phyloP scores from a whole-genome alignment of 1,140 invertebrate species.

The honey bee (Apis mellifera) region DNA sequence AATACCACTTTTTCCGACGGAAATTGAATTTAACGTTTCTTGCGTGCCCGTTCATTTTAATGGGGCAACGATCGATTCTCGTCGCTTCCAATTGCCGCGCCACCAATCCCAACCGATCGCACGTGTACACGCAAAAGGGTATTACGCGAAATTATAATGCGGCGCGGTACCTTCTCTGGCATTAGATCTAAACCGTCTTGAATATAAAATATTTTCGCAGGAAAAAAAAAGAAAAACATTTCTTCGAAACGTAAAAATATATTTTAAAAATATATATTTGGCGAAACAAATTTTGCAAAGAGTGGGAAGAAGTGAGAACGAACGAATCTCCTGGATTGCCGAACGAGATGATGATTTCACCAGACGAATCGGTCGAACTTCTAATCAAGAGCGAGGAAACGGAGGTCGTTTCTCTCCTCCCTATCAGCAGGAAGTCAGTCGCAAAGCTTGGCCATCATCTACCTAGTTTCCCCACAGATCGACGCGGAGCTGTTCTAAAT shows the following conservation, averaged over 20 bases:
- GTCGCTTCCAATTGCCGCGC: conserved; percentile 11
- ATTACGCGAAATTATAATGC: conserved; percentile 19
- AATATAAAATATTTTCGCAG: background rate
- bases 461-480: conserved; percentile 35
- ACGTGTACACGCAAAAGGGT: background rate
- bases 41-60: conserved; percentile 34
- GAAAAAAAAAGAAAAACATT: background rate
- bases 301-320: background rate
- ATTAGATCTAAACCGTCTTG: background rate
- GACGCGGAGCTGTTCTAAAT: conserved; percentile 61
- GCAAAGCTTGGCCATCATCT: background rate
- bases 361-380: background rate
- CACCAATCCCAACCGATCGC: conserved; percentile 14
- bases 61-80: conserved; percentile 43
- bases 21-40: conserved; percentile 54
- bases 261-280: background rate
- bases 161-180: fast-evolving
- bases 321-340: background rate
- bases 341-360: background rate
- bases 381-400: background rate
- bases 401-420: conserved; percentile 10
- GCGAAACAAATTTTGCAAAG: no score
- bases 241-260: background rate
- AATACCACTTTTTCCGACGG: conserved; percentile 15
- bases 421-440: conserved; percentile 17